Base-by-base conservation (phyloP, 1,140 invertebrate species). In the Polypedilum pembai region DNA sequence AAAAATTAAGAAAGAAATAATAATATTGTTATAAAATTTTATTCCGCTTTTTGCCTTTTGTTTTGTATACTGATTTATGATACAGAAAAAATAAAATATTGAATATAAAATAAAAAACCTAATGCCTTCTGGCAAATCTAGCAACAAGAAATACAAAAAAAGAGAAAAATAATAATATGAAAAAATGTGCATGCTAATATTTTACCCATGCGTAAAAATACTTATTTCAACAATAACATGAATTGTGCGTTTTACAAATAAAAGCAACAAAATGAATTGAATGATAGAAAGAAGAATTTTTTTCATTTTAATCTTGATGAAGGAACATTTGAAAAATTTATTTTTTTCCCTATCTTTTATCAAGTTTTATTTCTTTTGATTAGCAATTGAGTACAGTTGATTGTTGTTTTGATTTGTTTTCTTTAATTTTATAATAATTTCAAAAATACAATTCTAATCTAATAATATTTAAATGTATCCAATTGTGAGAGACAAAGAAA, bases 211-310 rank as follows among this genome's bases (percentile, higher is more conserved):
- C 65, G 20, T 69, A 21, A 69, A 69, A 69, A 69, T 20, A 69
- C 20, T 69, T 69, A 69, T 69, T 69, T 21, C 20, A 69, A 69
- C 65, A 69, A 69, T 18, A 69, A 69, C 65, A 69, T 69, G 65
- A 69, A 69, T 69, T 69, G 65, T 69, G 65, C 20, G 45, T 56
- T 56, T 45, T 56, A 33, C 24, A 33, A 33, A n/a, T n/a, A 33
- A 33, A 33, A 33, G 24, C 24, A 33, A 33, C 24, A 33, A 33
- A 33, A 33, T 33, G 24, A 33, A 33, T 33, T 33, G 24, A 33
- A 33, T 33, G 24, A n/a, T n/a, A 33, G 24, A 33, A 33, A 33
- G 24, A 33, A 33, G 24, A 33, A 33, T 33, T 33, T 33, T 33
- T 33, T 5, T n/a, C n/a, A n/a, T 33, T 33, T 33, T 33, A 33